phyloP scores from a whole-genome alignment of 2,113 vertebrate species.

The Pteropus alecto region DNA sequence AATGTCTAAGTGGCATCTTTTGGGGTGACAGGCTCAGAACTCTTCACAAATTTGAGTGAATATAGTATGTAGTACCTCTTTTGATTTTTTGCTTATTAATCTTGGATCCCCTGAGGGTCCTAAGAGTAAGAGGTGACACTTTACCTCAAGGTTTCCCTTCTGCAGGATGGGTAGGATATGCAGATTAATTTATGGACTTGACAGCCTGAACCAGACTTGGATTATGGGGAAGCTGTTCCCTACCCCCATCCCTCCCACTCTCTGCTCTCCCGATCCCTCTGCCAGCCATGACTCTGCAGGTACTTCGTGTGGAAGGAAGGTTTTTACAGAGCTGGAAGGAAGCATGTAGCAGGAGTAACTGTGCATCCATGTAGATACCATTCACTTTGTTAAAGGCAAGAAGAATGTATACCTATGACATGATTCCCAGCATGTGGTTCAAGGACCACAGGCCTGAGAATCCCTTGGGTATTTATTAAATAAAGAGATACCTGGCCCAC shows the following conservation, averaged over 20 bases:
- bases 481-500: not conserved
- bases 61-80: not conserved
- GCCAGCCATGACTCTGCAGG: not conserved
- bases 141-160: not conserved
- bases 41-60: not conserved
- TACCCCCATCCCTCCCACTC: rapidly evolving
- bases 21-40: not conserved
- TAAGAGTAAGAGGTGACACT: not conserved
- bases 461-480: not conserved
- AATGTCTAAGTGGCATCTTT: not conserved
- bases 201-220: not conserved
- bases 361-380: not conserved
- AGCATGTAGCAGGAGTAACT: not conserved
- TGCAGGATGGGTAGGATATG: not conserved
- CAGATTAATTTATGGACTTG: not conserved
- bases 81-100: not conserved
- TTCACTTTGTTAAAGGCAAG: not conserved
- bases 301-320: not conserved
- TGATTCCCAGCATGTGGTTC: not conserved
- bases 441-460: not conserved
- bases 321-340: not conserved
- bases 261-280: not conserved
- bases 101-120: not conserved
- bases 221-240: not conserved
- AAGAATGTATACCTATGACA: not conserved